Evolutionary conservation across 2,888 invertebrate genomes (phyloP).

Genomic region (Microctonus hyperodae): DNA sequence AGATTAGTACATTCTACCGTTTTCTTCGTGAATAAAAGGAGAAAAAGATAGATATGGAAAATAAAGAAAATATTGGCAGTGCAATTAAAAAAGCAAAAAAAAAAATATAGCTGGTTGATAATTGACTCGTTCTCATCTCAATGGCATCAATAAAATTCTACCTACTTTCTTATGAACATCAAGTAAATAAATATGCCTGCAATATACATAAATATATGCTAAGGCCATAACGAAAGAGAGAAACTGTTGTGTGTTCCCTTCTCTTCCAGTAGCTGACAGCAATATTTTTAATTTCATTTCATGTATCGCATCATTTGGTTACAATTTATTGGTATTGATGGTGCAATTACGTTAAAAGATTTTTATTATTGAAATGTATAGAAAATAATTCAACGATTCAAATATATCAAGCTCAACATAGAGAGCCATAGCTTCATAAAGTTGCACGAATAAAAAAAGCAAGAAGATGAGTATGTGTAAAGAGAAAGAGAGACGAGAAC

Average conservation of each 20-base stretch:
- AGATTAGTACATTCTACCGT: too few relatives aligned
- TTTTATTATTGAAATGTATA: background rate
- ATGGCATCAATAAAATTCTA: constrained; percentile 13
- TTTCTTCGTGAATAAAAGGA: too few relatives aligned
- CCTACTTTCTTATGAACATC: constrained; percentile 19
- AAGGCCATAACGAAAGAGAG: background rate
- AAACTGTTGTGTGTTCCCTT: background rate
- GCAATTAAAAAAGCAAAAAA: background rate
- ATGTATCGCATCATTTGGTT: background rate
- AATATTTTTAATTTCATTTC: background rate
- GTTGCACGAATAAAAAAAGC: background rate
- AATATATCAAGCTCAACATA: too few relatives aligned
- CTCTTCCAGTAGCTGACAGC: constrained; percentile 4
- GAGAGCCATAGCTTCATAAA: background rate
- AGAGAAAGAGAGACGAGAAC: too few relatives aligned
- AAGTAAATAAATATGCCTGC: background rate
- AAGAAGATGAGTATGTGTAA: background rate
- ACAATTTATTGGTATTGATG: background rate
- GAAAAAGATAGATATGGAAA: too few relatives aligned
- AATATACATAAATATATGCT: background rate
- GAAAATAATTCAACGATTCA: background rate
- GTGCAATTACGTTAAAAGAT: background rate
- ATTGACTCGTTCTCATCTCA: constrained; percentile 19
- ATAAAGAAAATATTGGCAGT: background rate
- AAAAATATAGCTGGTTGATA: background rate